phyloP scores from a whole-genome alignment of 2,113 vertebrate species.

The Amia ocellicauda region DNA sequence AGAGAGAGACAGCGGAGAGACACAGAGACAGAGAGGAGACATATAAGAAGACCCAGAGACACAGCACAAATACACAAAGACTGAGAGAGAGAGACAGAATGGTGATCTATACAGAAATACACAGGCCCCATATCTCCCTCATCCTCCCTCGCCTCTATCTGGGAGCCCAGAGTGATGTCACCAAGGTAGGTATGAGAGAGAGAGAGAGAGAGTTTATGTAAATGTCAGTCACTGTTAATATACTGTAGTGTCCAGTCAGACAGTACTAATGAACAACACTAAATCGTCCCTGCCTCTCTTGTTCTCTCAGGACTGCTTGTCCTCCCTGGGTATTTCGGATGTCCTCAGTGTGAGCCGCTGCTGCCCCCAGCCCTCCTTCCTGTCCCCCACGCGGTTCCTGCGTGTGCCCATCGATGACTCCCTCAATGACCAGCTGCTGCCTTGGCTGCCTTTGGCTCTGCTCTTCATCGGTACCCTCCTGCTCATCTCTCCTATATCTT shows the following conservation, averaged over 20 bases:
- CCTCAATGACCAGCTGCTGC: constrained; percentile 69
- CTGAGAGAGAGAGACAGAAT: constrained; percentile 37
- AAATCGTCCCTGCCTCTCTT: constrained; percentile 10
- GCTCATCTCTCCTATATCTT: not conserved
- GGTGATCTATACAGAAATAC: constrained; percentile 54
- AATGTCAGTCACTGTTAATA: not conserved
- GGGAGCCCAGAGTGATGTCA: constrained; percentile 72
- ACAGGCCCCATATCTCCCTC: constrained; percentile 53
- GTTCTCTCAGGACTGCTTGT: constrained; percentile 55
- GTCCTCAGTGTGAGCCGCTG: constrained; percentile 71
- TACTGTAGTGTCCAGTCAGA: not conserved
- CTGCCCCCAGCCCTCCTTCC: constrained; percentile 66
- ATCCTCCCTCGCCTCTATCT: constrained; percentile 73
- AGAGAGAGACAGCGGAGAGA: not conserved
- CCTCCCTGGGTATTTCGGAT: constrained; percentile 64
- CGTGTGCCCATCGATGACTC: constrained; percentile 75
- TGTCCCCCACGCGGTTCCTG: constrained; percentile 64
- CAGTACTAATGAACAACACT: not conserved
- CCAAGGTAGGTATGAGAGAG: constrained; percentile 50
- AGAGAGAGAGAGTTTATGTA: not conserved
- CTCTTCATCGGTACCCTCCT: constrained; percentile 66
- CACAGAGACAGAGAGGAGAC: not conserved
- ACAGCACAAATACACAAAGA: not conserved
- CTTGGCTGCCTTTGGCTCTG: constrained; percentile 70
- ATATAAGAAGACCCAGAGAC: not conserved